phyloP scores from a whole-genome alignment of 2,113 vertebrate genomes.

The Malaclemys terrapin region DNA sequence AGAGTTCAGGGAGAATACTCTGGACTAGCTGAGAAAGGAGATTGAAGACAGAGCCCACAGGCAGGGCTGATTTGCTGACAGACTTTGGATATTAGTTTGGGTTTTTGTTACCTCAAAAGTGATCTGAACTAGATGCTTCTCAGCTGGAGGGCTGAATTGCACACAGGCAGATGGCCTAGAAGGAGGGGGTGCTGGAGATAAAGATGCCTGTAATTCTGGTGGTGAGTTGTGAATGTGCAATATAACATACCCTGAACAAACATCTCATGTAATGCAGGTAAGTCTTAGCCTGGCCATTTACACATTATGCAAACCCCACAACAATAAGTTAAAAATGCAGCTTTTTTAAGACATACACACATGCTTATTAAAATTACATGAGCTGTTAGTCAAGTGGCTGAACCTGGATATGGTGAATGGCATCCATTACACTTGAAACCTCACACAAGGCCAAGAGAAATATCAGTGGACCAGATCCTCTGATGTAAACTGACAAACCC shows the following conservation, averaged over 20 bases:
- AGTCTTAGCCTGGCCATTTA: neutral
- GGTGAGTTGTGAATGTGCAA: neutral
- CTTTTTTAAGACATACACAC: neutral
- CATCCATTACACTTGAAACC: conserved; percentile 29
- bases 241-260: neutral
- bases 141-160: neutral
- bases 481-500: conserved; percentile 3
- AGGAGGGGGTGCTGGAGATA: neutral
- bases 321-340: neutral
- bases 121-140: neutral
- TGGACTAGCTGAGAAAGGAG: neutral
- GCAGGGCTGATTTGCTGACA: neutral
- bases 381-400: fast-evolving
- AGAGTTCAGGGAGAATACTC: neutral
- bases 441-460: conserved; percentile 8
- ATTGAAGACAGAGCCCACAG: neutral
- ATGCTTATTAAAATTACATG: neutral
- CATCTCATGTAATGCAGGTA: neutral
- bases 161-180: neutral
- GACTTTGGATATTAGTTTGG: neutral
- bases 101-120: neutral
- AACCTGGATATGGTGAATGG: neutral
- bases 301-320: neutral
- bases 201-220: neutral
- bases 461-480: conserved; percentile 37